Base-by-base conservation (phyloP, 2,797 vertebrate genomes). In the Luscinia luscinia region DNA sequence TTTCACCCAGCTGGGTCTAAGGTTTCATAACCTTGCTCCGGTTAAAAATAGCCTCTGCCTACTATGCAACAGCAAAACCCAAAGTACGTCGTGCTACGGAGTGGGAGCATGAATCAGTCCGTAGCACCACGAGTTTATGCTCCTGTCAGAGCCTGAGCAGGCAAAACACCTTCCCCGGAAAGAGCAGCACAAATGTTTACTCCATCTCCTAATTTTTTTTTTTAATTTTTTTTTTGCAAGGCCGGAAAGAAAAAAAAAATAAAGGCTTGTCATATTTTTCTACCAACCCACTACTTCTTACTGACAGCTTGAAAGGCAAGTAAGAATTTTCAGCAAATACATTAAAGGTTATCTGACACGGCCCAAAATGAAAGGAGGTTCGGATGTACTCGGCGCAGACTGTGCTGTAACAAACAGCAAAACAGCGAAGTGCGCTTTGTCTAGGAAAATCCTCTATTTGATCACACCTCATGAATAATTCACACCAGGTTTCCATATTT, bases 41-140 rank as follows among this genome's bases (percentile, higher is more conserved):
- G 90, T 93, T 97, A 97, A 97, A 97, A 97, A 97, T 97, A 97
- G 94, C 94, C 76, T 84, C 61, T 79, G 94, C 92, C 91, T 94
- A 93, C 91, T 87, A 91, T 89, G 84, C 89, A 90, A 84, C 81
- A 89, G 95, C 85, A 76, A 88, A 94, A 93, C 66, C 81, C 67
- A 27, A 90, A 83, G 89, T 51, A 88, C 88, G 49, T 84, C 48
- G 83, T 81, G 82, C 90, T 17, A 13, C 14, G 3, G 85, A 94
- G 91, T 49, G 54, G 87, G 87, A 95, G 88, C 58, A 58, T 74
- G 94, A 92, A 94, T 81, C 92, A 83, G 74, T 67, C 89, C 7
- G 3, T 14, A 83, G 80, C 68, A 90, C 62, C 89, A 63, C 9
- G 45, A 94, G 82, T 82, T 94, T 84, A 76, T 83, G 61, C 77